Evolutionary conservation across 1,140 invertebrate species (phyloP), one percentile per base, ranked within the genome.

Genomic region (Pogonomyrmex barbatus): DNA sequence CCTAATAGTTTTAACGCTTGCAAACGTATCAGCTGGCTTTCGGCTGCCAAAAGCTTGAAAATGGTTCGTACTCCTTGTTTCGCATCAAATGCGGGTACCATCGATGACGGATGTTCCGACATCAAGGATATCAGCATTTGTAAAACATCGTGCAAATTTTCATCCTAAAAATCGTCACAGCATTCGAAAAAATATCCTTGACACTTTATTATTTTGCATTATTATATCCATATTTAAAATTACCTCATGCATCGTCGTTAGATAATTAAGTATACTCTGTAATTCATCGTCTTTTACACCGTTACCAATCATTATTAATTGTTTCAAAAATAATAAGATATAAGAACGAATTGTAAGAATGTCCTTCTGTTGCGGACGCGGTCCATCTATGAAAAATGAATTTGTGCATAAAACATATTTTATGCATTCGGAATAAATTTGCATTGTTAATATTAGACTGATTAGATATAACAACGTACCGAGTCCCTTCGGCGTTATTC

Each of bases 281-380:
- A 99, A 96, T 95, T 99, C 99, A 94, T 99, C 99, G 91, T 99
- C 99, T 94, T 99, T 99, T 45, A 99, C 98, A 12, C 99, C 99
- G 93, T 98, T 98, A 52, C 98, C 98, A 92, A 99, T 98, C 97
- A 99, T 97, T 86, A 99, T 99, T 24, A 99, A 95, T 95, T 99
- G 98, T 94, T 99, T 99, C 65, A 99, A 96, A 95, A 99, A 99
- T 86, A 99, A 96, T 86, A 99, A 95, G 93, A 99, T 99, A 94
- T 99, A 99, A 62, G 98, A 98, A 87, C 99, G 96, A 93, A 99
- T 98, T 87, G 98, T 97, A 58, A 99, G 95, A 82, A 99, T 98
- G 92, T 99, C 98, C 93, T 99, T 99, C 93, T 98, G 97, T 56
- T 97, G 97, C 12, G 99, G 99, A 88, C 99, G 96, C 17, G 98